These are phyloP conservation scores for Colossoma macropomum DNA, from an alignment of 2,113 vertebrate genomes.

Conservation along the genomic window DNA sequence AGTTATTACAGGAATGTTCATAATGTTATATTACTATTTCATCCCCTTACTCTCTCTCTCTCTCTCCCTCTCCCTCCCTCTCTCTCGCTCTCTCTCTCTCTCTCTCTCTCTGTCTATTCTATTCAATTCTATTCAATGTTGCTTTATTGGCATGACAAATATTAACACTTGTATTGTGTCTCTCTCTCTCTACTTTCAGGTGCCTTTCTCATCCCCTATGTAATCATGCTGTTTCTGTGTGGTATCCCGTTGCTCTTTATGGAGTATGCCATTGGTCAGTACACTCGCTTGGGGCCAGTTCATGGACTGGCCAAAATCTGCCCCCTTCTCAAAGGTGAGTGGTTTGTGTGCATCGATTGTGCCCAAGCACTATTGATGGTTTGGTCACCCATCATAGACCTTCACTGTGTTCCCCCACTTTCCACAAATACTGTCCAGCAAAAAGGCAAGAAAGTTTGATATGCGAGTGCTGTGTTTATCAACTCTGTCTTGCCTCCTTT, in stretches of 20 bases:
- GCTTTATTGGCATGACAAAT: too few species aligned
- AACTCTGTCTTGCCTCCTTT: too few species aligned
- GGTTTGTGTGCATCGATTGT: not conserved
- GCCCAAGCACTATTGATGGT: not conserved
- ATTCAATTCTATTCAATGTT: too few species aligned
- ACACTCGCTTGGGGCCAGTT: constrained; percentile 74
- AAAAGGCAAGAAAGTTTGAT: constrained; percentile 23
- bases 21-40: not conserved
- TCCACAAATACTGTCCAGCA: constrained; percentile 44
- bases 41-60: not conserved
- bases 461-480: not conserved
- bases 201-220: constrained; percentile 78
- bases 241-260: constrained; percentile 78
- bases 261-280: constrained; percentile 78
- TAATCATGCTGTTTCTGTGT: constrained; percentile 76
- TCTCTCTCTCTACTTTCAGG: constrained; percentile 18
- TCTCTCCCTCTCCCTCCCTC: not conserved
- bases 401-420: not conserved
- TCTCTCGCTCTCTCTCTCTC: not conserved
- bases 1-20: not conserved
- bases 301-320: constrained; percentile 75
- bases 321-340: constrained; percentile 81
- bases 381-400: not conserved
- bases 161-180: too few species aligned
- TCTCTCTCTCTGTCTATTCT: not conserved